Base-by-base conservation (phyloP, 2,888 invertebrate genomes). In the Lepidochrysops patricia region DNA sequence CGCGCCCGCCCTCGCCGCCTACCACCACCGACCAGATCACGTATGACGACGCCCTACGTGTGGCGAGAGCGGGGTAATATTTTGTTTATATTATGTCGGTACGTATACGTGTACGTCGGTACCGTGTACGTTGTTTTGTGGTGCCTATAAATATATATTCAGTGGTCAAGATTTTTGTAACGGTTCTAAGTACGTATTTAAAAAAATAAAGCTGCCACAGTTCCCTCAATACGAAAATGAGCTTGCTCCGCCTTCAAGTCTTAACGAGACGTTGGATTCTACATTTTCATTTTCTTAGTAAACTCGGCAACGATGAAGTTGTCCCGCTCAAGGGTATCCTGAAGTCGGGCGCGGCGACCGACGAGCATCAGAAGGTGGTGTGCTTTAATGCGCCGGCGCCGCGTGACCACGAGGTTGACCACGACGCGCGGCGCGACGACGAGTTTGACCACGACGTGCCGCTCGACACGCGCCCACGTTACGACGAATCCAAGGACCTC, bases 291-390 rank as follows among this genome's bases (percentile, higher is more conserved):
- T n/a, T 29, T 35, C 25, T 54, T 64, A 88, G 88, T 66, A 82
- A 84, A 64, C 84, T 84, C 2, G 70, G 72, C 1, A 79, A 80
- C 68, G 84, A 88, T 35, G 72, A 72, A 61, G 67, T 86, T 0
- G 4, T 72, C 34, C 89, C 89, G 0, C 70, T 89, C 13, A 89
- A 84, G 62, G 89, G 89, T 56, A 89, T 88, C 37, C 73, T 89
- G 4, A 87, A 84, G 66, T 82, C 89, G 0, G 80, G 85, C 7
- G 73, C 71, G 0, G 76, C 86, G 6, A 75, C 76, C 9, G 87
- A 86, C 19, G 89, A 88, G 64, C 85, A 88, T 65, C 89, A 88
- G 71, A 87, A 86, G 69, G 78, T 89, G 65, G 87, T 89, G 13
- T 89, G 88, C 76, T 89, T 89, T 76, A 88, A 73, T 61, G 89